Evolutionary conservation across 92 coral and sea anemone genomes (phyloP), one percentile per base, ranked within the genome.

Genomic region (Plumapathes pennacea): DNA sequence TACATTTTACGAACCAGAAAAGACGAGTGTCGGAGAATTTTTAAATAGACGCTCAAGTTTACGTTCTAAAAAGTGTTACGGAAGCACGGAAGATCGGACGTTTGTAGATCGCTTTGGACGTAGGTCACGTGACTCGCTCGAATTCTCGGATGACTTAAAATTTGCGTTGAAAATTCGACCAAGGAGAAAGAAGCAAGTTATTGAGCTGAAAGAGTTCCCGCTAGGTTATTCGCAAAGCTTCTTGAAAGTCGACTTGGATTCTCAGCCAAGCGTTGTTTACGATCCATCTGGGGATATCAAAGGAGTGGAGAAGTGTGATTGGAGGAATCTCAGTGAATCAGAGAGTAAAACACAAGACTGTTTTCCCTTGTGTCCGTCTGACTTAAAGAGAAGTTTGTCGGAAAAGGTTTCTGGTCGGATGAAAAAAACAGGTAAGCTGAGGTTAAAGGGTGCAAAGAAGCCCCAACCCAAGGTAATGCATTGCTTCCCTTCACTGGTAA

Each of bases 11-110:
- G 73, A 66, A 21, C 63, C 73, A 18, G 73, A 66, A 39, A 52
- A 62, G 73, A 66, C 73, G 10, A 66, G 73, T 32, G 39, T 54
- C 2, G 73, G 73, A 15, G 73, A 61, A 4, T 66, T 66, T 34
- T 38, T 66, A 18, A 66, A 66, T 60, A 50, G 51, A 48, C 8
- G 40, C 9, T 34, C 40, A 13, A 53, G 32, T 54, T 55, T 34
- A 9, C 46, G 20, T 4, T 30, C 44, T 11, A n/a, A n/a, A n/a
- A n/a, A n/a, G n/a, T n/a, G n/a, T n/a, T 66, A 66, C 25, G 73
- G 73, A 31, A 66, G 73, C 64, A 40, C 50, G 4, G 54, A 42
- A 10, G 54, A 66, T 11, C 14, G 32, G 9, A 66, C 17, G 32
- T 66, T 66, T 9, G 73, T 66, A 22, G 63, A 53, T 26, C 73